These are phyloP conservation scores for Tricholaema leucomelas DNA, from an alignment of 2,113 vertebrate genomes.

Conservation along the genomic window DNA sequence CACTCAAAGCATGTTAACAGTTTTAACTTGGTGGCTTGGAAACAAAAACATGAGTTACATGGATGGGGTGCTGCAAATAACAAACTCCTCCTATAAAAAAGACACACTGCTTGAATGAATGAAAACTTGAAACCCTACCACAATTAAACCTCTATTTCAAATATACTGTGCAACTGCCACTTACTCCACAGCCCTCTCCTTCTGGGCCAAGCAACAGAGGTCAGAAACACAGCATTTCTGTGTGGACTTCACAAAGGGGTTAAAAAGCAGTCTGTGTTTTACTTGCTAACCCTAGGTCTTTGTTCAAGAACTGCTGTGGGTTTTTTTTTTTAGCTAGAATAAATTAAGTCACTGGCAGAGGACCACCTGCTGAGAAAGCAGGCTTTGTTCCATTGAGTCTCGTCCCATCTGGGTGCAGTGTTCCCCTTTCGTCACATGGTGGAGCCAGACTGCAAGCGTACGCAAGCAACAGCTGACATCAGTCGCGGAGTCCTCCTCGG, in stretches of 20 bases:
- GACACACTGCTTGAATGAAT: background rate
- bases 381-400: background rate
- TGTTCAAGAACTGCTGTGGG: slow-evolving; percentile 29
- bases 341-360: slow-evolving; percentile 43
- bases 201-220: background rate
- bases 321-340: slow-evolving; percentile 27
- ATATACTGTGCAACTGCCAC: background rate
- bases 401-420: background rate
- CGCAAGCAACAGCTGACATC: background rate
- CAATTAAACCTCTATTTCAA: slow-evolving; percentile 16
- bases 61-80: background rate
- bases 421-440: slow-evolving; percentile 14
- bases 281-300: slow-evolving; percentile 39
- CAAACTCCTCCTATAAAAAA: background rate
- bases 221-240: background rate
- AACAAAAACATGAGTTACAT: background rate
- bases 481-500: background rate
- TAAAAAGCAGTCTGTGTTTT: slow-evolving; percentile 39
- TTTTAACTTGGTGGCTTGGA: background rate
- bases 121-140: slow-evolving; percentile 10
- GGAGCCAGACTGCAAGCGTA: slow-evolving; percentile 46
- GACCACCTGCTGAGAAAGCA: slow-evolving; percentile 54
- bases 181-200: background rate
- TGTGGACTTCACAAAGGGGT: slow-evolving; percentile 2
- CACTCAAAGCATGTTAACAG: background rate